Evolutionary conservation across 2,797 vertebrate species (phyloP), one percentile per base, ranked within the genome.

Genomic region (Holocentrus rufus): DNA sequence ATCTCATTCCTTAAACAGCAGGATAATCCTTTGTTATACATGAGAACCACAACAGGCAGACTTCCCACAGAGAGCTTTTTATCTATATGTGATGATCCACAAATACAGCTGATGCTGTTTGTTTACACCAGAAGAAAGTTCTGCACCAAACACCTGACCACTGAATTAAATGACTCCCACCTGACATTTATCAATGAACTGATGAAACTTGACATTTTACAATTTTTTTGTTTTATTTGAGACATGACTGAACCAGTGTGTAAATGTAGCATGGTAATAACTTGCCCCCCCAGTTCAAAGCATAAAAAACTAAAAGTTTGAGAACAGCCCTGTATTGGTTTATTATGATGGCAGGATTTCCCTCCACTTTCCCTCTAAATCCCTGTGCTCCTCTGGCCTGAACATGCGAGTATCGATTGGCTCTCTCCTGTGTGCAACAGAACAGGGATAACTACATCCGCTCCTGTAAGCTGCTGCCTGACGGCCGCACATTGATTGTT

Each of bases 391-490:
- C 55, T 20, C 72, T 77, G 80, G 79, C 74, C 67, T 80, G 74
- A 82, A 72, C 78, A 61, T 17, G 31, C 30, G n/a, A 42, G 58
- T 88, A 91, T 91, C 85, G 89, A 88, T 88, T 79, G 0, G 23
- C 73, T 84, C 83, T 86, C 78, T 87, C 89, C 83, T 87, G 76
- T 86, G 81, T 84, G 74, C 86, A 72, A 84, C 90, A 94, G 93
- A 94, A 94, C 90, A 91, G 93, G 83, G 93, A 94, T 90, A 94
- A 94, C 92, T 94, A 94, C 90, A 94, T 94, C 90, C 93, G 93
- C 85, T 94, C 93, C 77, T 94, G 93, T 90, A 94, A 94, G 87
- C 92, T 94, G 76, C 91, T 94, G 79, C 92, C 93, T 54, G 93
- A 94, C 67, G 93, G 93, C 39, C 93, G 93, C 80, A 94, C 93